Evolutionary conservation across 2,113 vertebrate genomes (phyloP).

Genomic region (Cynoglossus semilaevis): DNA sequence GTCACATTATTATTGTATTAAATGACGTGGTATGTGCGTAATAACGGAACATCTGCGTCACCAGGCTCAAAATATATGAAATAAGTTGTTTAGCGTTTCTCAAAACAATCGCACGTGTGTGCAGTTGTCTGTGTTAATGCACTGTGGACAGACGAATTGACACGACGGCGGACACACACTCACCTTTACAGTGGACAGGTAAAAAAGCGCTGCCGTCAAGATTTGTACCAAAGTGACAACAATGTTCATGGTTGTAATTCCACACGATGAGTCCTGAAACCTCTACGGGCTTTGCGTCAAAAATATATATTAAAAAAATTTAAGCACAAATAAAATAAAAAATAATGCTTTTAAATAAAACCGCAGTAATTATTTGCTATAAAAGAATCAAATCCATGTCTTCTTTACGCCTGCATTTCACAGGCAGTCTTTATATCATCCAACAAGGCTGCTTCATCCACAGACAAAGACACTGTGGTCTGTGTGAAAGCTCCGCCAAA

Average conservation of each 20-base stretch:
- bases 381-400: slow-evolving; percentile 63
- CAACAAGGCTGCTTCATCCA: slow-evolving; percentile 28
- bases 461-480: slow-evolving; percentile 35
- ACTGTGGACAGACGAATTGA: neutral
- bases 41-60: neutral
- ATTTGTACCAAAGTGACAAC: slow-evolving; percentile 69
- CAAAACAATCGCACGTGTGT: neutral
- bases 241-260: slow-evolving; percentile 78
- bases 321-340: slow-evolving; percentile 5
- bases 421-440: slow-evolving; percentile 28
- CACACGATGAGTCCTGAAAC: slow-evolving; percentile 46
- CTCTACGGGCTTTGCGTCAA: slow-evolving; percentile 16
- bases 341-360: neutral
- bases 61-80: neutral
- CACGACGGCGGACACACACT: slow-evolving; percentile 34
- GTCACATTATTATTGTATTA: neutral
- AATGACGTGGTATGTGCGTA: neutral
- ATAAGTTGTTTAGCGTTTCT: neutral
- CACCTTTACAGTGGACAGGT: slow-evolving; percentile 70
- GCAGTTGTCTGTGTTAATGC: neutral
- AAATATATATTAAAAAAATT: neutral
- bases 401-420: slow-evolving; percentile 37
- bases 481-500: slow-evolving; percentile 39
- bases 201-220: slow-evolving; percentile 65
- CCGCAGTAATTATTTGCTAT: slow-evolving; percentile 41